phyloP scores from a whole-genome alignment of 2,113 vertebrate genomes.

The Xenus cinereus region DNA sequence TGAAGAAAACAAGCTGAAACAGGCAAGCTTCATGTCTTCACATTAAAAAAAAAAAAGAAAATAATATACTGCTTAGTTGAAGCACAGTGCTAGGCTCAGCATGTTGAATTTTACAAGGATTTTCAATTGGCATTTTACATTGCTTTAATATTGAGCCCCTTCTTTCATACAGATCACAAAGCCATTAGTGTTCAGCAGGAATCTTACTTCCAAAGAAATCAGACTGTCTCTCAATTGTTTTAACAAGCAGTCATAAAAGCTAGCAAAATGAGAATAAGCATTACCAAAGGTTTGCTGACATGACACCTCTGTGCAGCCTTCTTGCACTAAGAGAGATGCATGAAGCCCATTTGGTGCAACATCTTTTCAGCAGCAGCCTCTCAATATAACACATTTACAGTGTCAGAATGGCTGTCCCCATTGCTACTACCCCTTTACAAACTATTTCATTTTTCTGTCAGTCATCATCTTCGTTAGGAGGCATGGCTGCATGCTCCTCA shows the following conservation, averaged over 20 bases:
- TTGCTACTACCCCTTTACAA: background rate
- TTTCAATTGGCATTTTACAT: background rate
- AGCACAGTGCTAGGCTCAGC: background rate
- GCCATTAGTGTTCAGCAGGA: background rate
- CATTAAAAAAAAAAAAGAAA: background rate
- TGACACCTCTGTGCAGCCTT: background rate
- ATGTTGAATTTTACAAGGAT: background rate
- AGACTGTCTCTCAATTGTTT: background rate
- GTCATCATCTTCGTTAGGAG: background rate
- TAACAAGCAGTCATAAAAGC: background rate
- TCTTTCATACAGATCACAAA: background rate
- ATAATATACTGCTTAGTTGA: background rate
- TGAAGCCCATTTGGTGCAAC: background rate
- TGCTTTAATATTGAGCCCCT: background rate
- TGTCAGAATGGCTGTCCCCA: background rate
- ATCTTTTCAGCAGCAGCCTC: background rate
- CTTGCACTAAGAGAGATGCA: background rate
- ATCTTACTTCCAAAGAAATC: background rate
- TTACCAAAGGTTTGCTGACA: background rate
- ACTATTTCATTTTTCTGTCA: background rate
- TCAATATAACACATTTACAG: background rate
- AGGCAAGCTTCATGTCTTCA: background rate
- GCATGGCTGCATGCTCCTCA: background rate
- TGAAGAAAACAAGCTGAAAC: background rate
- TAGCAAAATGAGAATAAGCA: background rate